Percentiles rank a stretch among this genome's conserved stretches.
These are phyloP conservation scores for Hyles lineata DNA, from an alignment of 2,888 invertebrate genomes.

Conservation along the genomic window DNA sequence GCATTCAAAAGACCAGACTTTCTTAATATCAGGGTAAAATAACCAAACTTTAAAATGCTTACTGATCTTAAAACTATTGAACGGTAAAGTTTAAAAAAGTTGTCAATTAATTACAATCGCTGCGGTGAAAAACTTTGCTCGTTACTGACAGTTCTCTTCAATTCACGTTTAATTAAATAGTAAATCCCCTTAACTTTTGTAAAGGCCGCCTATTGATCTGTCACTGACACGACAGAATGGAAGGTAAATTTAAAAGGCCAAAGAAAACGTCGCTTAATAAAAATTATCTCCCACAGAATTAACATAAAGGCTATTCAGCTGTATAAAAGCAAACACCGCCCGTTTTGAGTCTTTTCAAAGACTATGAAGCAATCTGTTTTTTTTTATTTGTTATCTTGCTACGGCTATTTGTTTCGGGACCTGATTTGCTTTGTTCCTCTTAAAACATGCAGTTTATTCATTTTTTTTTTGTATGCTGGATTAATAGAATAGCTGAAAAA, in stretches of 20 bases:
- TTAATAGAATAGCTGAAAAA: too few relatives aligned
- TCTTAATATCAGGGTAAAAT: not conserved
- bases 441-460: not conserved
- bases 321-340: conserved; percentile 4
- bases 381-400: not conserved
- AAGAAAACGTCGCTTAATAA: conserved; percentile 19
- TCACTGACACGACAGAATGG: conserved; percentile 57
- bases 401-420: not conserved
- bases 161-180: conserved; percentile 76
- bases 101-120: conserved; percentile 78
- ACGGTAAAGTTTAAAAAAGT: conserved; percentile 67
- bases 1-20: not conserved
- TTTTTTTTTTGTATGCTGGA: not conserved
- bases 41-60: conserved; percentile 28
- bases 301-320: conserved; percentile 26
- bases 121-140: conserved; percentile 80
- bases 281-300: conserved; percentile 22
- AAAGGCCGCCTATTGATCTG: conserved; percentile 73
- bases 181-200: conserved; percentile 74
- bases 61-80: conserved; percentile 49
- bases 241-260: conserved; percentile 21
- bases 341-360: conserved; percentile 9
- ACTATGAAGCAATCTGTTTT: conserved; percentile 2
- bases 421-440: not conserved
- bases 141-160: conserved; percentile 76